Evolutionary conservation across 2,888 invertebrate species (phyloP), one percentile per base, ranked within the genome.

Genomic region (Malacosoma neustria): DNA sequence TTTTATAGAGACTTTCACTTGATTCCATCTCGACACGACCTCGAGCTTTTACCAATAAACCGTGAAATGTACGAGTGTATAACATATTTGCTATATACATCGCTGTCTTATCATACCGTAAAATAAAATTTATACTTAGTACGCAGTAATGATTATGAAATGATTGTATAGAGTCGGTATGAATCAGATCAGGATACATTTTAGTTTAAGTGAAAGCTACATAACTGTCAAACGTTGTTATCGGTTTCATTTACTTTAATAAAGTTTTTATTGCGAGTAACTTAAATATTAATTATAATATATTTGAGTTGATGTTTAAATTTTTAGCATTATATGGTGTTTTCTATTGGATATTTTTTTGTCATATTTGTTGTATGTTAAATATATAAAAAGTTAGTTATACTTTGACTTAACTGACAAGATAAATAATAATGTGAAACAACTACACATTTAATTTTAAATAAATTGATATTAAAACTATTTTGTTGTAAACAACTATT

Each of bases 1-100:
- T 32, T 45, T 49, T 46, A 51, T 52, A 54, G 55, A 43, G 45
- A 68, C 70, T 69, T 70, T 70, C 60, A 65, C 65, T 65, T 42
- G 48, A 45, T 51, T 54, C 51, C 54, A 62, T 61, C 64, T 61
- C 49, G 43, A 37, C 52, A 43, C 59, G 66, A 68, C 69, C 69
- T 66, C 66, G 46, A 30, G 33, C 30, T 15, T 29, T 9, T 22
- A 22, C 22, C 22, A 22, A 9, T 22, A 22, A 22, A 7, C 22
- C 5, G 22, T 22, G 22, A 22, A 22, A 22, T 22, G 9, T 7
- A 7, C 22, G 5, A 9, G 9, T 5, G 22, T 3, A 22, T 22
- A 5, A 46, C 39, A 30, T 37, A 37, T 38, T 14, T 22, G 38
- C 32, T 38, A 38, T 41, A 41, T 40, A 35, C 48, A 48, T 48